These are phyloP conservation scores for Myotis daubentonii DNA, from an alignment of 2,797 vertebrate genomes.

Conservation along the genomic window DNA sequence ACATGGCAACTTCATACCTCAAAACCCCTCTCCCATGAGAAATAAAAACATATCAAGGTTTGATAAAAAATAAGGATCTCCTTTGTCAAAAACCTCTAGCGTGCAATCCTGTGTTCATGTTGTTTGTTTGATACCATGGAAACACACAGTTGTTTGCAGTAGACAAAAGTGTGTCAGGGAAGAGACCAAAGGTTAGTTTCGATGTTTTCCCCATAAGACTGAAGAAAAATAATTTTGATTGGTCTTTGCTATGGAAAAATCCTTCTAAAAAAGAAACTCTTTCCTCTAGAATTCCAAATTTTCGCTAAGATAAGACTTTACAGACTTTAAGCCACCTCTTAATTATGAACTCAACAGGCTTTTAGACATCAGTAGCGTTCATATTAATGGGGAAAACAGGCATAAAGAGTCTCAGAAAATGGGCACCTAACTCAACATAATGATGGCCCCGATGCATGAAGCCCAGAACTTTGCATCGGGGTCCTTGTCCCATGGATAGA, in stretches of 20 bases:
- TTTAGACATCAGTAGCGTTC: not conserved
- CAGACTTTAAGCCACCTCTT: not conserved
- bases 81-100: not conserved
- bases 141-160: not conserved
- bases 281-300: not conserved
- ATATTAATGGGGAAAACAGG: not conserved
- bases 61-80: slow-evolving; percentile 49
- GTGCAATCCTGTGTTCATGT: not conserved
- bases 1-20: not conserved
- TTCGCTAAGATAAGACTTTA: not conserved
- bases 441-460: not conserved
- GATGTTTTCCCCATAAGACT: not conserved
- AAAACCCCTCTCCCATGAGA: not conserved
- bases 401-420: not conserved
- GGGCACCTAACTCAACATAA: not conserved
- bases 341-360: not conserved
- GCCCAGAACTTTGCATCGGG: not conserved
- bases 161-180: not conserved
- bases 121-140: slow-evolving; percentile 54
- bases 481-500: too few relatives aligned
- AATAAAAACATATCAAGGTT: not conserved
- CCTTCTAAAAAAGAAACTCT: not conserved
- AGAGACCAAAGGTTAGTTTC: slow-evolving; percentile 49
- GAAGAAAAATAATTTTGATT: slow-evolving; percentile 28
- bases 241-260: slow-evolving; percentile 32